Percentiles rank a stretch among this genome's conserved stretches.
Conservation (phyloP, 2,888 invertebrate species). For the Dinocampus coccinellae region DNA sequence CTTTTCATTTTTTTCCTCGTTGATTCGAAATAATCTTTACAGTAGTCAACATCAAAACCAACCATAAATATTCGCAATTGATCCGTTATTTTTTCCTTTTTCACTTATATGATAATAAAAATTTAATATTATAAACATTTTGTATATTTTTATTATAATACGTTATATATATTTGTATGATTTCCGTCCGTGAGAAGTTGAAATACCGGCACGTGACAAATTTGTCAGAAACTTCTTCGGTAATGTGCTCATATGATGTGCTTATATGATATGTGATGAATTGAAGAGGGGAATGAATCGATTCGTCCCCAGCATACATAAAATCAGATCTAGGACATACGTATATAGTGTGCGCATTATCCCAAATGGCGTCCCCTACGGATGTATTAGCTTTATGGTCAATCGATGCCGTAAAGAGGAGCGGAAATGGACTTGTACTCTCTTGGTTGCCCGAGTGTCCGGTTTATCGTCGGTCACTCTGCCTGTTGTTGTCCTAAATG, state of each 20-base stretch:
- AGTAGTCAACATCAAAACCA: background rate
- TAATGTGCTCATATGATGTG: background rate
- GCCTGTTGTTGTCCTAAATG: constrained; percentile 32
- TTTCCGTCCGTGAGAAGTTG: background rate
- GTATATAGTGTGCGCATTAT: constrained; percentile 1
- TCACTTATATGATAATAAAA: too few relatives aligned
- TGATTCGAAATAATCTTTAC: constrained; percentile 13
- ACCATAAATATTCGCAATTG: background rate
- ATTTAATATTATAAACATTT: too few relatives aligned
- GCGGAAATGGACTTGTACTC: constrained; percentile 58
- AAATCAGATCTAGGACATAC: background rate
- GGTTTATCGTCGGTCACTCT: constrained; percentile 59
- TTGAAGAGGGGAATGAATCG: constrained; percentile 11
- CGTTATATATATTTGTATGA: background rate
- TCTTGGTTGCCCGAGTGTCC: constrained; percentile 48
- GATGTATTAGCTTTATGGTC: constrained; percentile 64
- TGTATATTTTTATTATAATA: background rate
- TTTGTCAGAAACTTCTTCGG: constrained; percentile 57
- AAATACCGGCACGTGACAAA: constrained; percentile 59
- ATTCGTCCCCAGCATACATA: constrained; percentile 7
- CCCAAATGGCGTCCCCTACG: constrained; percentile 49
- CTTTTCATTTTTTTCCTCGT: background rate
- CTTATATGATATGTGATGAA: constrained; percentile 20
- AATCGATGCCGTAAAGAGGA: constrained; percentile 52
- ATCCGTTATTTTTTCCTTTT: too few relatives aligned